Base-by-base conservation (phyloP, 2,888 invertebrate species). In the Temnothorax rugatulus region DNA sequence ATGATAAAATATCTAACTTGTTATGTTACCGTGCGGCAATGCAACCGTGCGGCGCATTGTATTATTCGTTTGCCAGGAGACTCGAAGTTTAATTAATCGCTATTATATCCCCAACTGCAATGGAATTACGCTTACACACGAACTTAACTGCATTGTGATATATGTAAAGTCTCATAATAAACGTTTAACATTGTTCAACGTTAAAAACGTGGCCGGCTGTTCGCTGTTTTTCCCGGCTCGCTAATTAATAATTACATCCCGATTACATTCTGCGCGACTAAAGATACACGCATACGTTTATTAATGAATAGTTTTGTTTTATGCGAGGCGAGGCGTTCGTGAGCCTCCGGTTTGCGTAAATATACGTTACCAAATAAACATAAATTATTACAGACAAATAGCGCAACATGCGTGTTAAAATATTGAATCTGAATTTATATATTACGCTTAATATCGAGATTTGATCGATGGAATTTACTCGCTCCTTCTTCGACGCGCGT, bases 11-110 rank as follows among this genome's bases (percentile, higher is more conserved):
- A 71, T 71, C 13, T 61, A 69, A 69, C 47, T 79, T 38, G 47
- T 69, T 71, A 50, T 38, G 34, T 69, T 71, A 50, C 71, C 47
- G 25, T 18, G n/a, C 18, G 47, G n/a, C 25, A 47, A 7, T 18
- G 47, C 47, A 59, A 47, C 21, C 25, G 59, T 47, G 41, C 21
- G 18, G 59, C n/a, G 47, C 47, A 61, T 59, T 68, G 47, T 47
- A 29, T 64, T 66, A 76, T 69, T 79, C 59, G 59, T 81, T 81
- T 38, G 59, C 71, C 59, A 59, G 50, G 47, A 59, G 59, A 71
- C 47, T 69, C 79, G 59, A 59, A 81, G 69, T 81, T 81, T 81
- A 81, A 81, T 81, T 81, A 81, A 69, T 79, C 25, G 59, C 38
- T 15, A 34, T 15, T 69, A 34, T 25, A 79, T 38, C 59, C 41